phyloP scores from a whole-genome alignment of 2,113 vertebrate species.

The Tetraodon nigroviridis region DNA sequence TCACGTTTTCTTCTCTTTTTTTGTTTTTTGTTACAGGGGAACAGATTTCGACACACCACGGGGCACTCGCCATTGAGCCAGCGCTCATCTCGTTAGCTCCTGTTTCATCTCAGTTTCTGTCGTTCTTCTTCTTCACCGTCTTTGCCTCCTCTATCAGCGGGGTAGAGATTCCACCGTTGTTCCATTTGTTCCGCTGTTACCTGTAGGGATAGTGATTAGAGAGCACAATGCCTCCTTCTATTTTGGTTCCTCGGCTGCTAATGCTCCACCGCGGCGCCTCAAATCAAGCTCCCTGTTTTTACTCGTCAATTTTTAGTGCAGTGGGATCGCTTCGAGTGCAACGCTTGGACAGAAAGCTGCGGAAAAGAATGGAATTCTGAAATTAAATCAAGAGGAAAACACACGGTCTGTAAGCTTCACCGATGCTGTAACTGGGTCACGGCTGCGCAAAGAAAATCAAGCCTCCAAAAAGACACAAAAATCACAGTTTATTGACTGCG shows the following conservation, averaged over 20 bases:
- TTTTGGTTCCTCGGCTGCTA: not conserved
- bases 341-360: no score
- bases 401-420: no score
- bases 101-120: slow-evolving; percentile 1
- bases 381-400: no score
- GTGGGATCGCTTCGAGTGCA: no score
- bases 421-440: no score
- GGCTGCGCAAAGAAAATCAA: no score
- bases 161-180: not conserved
- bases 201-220: not conserved
- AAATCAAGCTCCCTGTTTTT: not conserved
- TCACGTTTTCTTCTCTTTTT: no score
- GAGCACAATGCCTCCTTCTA: not conserved
- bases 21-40: not conserved
- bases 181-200: not conserved
- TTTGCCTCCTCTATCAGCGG: not conserved
- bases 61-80: no score
- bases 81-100: not conserved
- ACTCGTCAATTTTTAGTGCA: no score
- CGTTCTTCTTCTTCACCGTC: not conserved
- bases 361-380: no score
- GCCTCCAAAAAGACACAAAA: no score
- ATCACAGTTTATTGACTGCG: no score
- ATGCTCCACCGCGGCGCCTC: not conserved
- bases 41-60: not conserved